Evolutionary conservation across 1,140 invertebrate species (phyloP), one percentile per base, ranked within the genome.

Genomic region (Drosophila persimilis): DNA sequence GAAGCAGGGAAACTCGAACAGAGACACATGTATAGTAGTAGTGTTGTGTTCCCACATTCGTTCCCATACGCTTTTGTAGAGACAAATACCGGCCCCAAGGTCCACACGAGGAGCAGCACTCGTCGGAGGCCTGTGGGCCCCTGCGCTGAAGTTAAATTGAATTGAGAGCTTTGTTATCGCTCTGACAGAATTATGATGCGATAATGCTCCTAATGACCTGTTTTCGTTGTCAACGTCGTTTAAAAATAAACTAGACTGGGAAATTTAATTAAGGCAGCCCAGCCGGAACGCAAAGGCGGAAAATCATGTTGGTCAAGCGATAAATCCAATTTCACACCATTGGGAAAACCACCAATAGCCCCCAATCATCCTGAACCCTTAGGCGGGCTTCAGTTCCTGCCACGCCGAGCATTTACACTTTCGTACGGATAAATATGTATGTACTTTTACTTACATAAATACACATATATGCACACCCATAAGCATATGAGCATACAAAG

Each of bases 171-270:
- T 73, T 77, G 77, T 79, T 77, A 73, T 74, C 73, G 66, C 70
- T 69, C 70, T 80, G 77, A 80, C 73, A 84, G 80, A 84, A 73
- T 80, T 84, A 84, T 84, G 80, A 84, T 77, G 77, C 71, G 77
- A 77, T 84, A 84, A 80, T 80, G 80, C 63, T 84, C 67, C 70
- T 80, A 84, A 80, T 84, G 80, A 84, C 80, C 80, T 77, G 66
- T 77, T 84, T 80, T 84, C 70, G 70, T 70, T 80, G 77, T 84
- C 77, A 83, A 77, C 67, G 70, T 69, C 74, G 75, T 74, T 65
- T 73, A 73, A 73, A 77, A 78, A 77, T 77, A 80, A 73, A 76
- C 74, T 70, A 77, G 74, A 77, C 53, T 77, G 46, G 75, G 71
- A 74, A 74, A 80, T 74, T 80, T 80, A 77, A 80, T 80, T 80